Conservation (phyloP, 2,888 invertebrate genomes). For the Onchidella celtica region DNA sequence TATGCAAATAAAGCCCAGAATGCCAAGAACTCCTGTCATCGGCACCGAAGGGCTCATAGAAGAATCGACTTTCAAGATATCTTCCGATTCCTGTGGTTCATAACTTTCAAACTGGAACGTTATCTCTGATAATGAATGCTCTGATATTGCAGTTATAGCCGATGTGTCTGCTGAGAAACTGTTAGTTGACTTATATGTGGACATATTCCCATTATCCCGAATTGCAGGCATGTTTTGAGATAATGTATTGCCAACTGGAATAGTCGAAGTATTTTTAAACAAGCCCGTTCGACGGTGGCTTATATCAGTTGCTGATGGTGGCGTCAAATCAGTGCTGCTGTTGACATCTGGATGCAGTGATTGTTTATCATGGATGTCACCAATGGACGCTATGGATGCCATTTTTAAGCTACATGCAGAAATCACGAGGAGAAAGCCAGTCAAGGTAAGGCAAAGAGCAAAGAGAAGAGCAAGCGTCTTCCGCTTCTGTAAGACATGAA, state of each 20-base stretch:
- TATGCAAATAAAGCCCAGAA: constrained; percentile 13
- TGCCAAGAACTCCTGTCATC: background rate
- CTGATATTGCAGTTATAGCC: no score
- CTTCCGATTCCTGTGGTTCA: no score
- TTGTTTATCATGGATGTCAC: background rate
- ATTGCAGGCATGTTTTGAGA: no score
- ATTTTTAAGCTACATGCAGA: background rate
- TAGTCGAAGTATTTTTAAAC: background rate
- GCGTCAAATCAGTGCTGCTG: background rate
- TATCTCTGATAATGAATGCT: background rate
- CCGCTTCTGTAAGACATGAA: background rate
- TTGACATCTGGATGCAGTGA: background rate
- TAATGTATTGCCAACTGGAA: background rate
- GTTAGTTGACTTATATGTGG: no score
- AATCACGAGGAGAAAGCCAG: background rate
- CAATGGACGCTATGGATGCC: background rate
- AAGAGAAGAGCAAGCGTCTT: background rate
- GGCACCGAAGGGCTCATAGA: background rate
- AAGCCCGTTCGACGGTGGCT: background rate
- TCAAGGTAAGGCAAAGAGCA: background rate
- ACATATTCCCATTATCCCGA: background rate
- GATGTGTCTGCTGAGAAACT: no score
- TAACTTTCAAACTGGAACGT: background rate
- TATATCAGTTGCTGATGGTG: background rate
- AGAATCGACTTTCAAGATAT: no score